Conservation (phyloP, 2,113 vertebrate genomes). For the Hyla sarda region DNA sequence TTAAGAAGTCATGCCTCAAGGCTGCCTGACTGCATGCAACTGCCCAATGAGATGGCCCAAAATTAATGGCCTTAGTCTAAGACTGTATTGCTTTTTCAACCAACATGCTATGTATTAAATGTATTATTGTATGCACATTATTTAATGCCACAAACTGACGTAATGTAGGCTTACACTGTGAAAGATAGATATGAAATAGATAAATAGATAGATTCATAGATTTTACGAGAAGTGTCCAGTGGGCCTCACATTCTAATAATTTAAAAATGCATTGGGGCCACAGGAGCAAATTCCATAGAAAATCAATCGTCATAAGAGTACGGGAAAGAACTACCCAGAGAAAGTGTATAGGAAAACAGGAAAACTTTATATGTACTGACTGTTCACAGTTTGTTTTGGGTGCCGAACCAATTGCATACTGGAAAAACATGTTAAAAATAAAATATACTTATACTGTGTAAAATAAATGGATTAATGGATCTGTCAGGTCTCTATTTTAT, state of each 20-base stretch:
- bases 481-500: not conserved
- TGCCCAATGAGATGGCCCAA: conserved; percentile 3
- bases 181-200: not conserved
- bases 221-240: too few species aligned
- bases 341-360: not conserved
- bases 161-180: too few species aligned
- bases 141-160: not conserved
- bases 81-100: not conserved
- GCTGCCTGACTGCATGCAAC: not conserved
- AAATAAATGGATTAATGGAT: not conserved
- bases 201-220: not conserved
- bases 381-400: not conserved
- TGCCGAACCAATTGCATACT: not conserved
- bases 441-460: not conserved
- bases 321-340: not conserved
- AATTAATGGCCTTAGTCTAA: not conserved
- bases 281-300: not conserved
- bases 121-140: not conserved
- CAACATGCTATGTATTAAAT: not conserved
- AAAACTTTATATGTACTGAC: not conserved
- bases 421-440: not conserved
- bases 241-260: not conserved
- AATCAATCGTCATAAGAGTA: not conserved
- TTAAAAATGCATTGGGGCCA: not conserved
- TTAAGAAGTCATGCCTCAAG: conserved; percentile 2